phyloP scores from a whole-genome alignment of 2,797 vertebrate genomes.

The Coranthus polyacanthus region DNA sequence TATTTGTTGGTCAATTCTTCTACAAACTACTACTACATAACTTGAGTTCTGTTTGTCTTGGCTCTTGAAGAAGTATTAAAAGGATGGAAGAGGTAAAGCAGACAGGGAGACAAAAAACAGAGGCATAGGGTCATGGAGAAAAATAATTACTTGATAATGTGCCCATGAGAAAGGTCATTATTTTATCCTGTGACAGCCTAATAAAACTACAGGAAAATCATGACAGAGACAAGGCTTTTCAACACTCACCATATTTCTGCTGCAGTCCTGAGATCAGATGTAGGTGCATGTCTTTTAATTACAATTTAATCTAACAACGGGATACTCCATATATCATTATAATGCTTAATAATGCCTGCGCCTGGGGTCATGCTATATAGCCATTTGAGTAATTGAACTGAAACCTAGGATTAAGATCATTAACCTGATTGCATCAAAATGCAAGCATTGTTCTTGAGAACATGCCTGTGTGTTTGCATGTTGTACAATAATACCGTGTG shows the following conservation, averaged over 20 bases:
- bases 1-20: too few species aligned
- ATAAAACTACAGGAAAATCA: too few species aligned
- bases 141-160: too few species aligned
- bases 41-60: too few species aligned
- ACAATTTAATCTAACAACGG: conserved; percentile 23
- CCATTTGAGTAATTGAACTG: conserved; percentile 12
- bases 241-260: neutral
- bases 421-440: conserved; percentile 52
- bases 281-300: conserved; percentile 11
- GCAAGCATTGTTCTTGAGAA: conserved; percentile 1
- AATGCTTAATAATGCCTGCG: conserved; percentile 1
- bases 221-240: too few species aligned
- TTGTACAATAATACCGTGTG: neutral
- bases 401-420: conserved; percentile 41
- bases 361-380: conserved; percentile 3
- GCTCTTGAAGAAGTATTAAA: too few species aligned
- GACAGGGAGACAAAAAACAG: too few species aligned
- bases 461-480: neutral
- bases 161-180: too few species aligned
- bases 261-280: neutral
- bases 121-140: too few species aligned
- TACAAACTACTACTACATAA: too few species aligned
- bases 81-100: too few species aligned
- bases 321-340: neutral
- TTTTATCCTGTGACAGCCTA: neutral